Conservation (phyloP, 1,140 invertebrate genomes). For the Brachionus rubens region DNA sequence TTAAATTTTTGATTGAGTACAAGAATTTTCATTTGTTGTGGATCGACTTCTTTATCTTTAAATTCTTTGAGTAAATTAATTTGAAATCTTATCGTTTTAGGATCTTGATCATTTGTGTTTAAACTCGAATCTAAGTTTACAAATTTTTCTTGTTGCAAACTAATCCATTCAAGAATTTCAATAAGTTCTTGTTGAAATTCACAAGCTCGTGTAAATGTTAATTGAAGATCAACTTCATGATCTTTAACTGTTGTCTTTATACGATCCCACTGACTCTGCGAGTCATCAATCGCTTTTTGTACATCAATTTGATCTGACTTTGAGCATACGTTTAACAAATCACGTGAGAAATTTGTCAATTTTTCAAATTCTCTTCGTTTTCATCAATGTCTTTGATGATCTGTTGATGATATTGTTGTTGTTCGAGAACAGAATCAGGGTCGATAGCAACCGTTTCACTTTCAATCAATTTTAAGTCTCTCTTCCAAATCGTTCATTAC, state of each 20-base stretch:
- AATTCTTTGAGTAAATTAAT: slow-evolving; percentile 44
- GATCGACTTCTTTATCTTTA: slow-evolving; percentile 39
- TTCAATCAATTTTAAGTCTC: slow-evolving; percentile 73
- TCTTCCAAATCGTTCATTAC: slow-evolving; percentile 55
- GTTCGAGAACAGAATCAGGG: slow-evolving; percentile 87
- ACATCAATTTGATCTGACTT: slow-evolving; percentile 95
- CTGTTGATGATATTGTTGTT: slow-evolving; percentile 69
- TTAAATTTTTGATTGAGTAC: slow-evolving; percentile 25
- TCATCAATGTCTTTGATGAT: slow-evolving; percentile 82
- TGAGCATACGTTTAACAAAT: slow-evolving; percentile 85
- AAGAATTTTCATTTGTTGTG: slow-evolving; percentile 5
- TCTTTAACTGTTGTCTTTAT: slow-evolving; percentile 65
- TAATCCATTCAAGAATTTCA: slow-evolving; percentile 17
- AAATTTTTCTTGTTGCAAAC: slow-evolving; percentile 44
- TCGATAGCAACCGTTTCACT: slow-evolving; percentile 85
- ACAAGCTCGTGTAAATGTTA: slow-evolving; percentile 27
- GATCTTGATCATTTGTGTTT: background rate
- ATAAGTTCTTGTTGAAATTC: slow-evolving; percentile 41
- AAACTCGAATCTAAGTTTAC: slow-evolving; percentile 41
- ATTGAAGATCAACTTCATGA: background rate
- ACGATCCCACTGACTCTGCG: slow-evolving; percentile 87
- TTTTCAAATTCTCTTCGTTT: slow-evolving; percentile 87
- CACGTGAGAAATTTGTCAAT: slow-evolving; percentile 80
- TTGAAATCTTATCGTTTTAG: slow-evolving; percentile 44
- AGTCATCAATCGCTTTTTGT: slow-evolving; percentile 91